Evolutionary conservation across 1,140 invertebrate genomes (phyloP).

Genomic region (Adelges cooleyi): DNA sequence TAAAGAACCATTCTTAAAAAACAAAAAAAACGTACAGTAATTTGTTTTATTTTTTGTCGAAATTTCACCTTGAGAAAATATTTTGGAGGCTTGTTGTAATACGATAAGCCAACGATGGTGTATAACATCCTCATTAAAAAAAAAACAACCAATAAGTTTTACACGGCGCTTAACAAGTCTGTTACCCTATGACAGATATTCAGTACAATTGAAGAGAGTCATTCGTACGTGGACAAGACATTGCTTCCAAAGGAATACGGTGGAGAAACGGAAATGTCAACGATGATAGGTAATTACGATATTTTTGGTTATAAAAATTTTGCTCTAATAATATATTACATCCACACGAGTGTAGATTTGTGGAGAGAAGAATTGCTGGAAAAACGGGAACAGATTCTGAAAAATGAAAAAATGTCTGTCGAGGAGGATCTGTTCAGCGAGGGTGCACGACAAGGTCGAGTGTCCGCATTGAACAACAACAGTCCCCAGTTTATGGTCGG

Average conservation of each 20-base stretch:
- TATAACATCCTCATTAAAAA: too few relatives aligned
- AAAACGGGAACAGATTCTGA: conserved; percentile 32
- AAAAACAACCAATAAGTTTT: too few relatives aligned
- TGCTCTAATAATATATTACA: too few relatives aligned
- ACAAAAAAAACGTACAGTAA: too few relatives aligned
- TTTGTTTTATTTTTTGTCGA: too few relatives aligned
- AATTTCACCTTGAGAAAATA: too few relatives aligned
- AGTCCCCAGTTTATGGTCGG: conserved; percentile 45
- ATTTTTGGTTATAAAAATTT: background rate
- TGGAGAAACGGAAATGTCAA: conserved; percentile 62
- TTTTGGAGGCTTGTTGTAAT: too few relatives aligned
- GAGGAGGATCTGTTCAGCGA: conserved; percentile 51
- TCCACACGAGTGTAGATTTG: too few relatives aligned
- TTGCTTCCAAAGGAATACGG: conserved; percentile 71
- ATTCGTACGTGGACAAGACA: conserved; percentile 49
- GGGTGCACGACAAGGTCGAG: conserved; percentile 55
- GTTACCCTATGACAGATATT: conserved; percentile 45
- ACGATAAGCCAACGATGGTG: too few relatives aligned
- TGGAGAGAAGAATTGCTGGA: conserved; percentile 52
- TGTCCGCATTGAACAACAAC: conserved; percentile 50
- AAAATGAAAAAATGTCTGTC: conserved; percentile 49
- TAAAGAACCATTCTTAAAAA: too few relatives aligned
- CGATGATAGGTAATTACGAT: conserved; percentile 67
- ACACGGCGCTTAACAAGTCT: too few relatives aligned
- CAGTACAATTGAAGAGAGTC: conserved; percentile 48